Evolutionary conservation across 2,113 vertebrate species (phyloP).

Genomic region (Pterocles burchelli): DNA sequence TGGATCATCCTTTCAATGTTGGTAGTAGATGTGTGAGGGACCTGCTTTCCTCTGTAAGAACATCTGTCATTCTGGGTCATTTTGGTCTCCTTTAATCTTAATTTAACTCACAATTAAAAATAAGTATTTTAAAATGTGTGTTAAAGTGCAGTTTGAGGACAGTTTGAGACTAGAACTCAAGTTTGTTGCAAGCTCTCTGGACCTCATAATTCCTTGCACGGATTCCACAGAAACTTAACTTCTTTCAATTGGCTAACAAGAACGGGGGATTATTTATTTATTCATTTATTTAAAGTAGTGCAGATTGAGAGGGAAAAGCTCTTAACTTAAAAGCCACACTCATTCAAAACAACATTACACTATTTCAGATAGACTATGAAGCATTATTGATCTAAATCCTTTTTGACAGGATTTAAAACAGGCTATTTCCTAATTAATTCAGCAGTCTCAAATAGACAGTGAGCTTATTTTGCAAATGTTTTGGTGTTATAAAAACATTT

Average conservation of each 20-base stretch:
- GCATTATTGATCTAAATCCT: background rate
- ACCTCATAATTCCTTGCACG: background rate
- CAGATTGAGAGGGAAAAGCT: background rate
- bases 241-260: background rate
- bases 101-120: background rate
- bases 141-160: background rate
- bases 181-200: background rate
- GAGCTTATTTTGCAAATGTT: background rate
- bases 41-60: background rate
- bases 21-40: background rate
- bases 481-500: background rate
- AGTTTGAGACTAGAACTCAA: background rate
- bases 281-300: background rate
- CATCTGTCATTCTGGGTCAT: background rate
- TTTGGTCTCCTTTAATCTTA: background rate
- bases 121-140: background rate
- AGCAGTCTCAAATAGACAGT: background rate
- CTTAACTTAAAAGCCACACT: background rate
- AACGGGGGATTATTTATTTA: background rate
- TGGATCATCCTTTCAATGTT: background rate
- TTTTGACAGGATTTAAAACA: background rate
- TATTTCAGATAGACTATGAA: background rate
- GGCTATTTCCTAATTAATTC: background rate
- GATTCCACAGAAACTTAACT: background rate
- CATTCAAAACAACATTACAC: background rate